Evolutionary conservation across 2,113 vertebrate species (phyloP).

Genomic region (Mesitornis unicolor): DNA sequence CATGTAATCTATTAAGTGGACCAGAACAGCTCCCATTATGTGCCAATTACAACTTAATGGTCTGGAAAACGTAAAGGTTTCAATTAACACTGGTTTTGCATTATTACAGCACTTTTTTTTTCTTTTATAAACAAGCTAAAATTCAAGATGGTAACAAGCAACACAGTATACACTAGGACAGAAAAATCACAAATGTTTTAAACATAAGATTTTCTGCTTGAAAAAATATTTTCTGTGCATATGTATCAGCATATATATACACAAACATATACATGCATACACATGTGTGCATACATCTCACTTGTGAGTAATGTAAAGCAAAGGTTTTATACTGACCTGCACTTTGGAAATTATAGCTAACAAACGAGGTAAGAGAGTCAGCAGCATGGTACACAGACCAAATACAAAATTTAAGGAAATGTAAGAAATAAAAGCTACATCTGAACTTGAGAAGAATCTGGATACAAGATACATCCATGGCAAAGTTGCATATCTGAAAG

Average conservation of each 20-base stretch:
- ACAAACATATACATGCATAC: accelerated
- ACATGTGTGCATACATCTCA: not conserved
- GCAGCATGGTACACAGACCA: slow-evolving; percentile 74
- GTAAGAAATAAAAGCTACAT: slow-evolving; percentile 73
- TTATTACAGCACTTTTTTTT: not conserved
- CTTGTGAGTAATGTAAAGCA: accelerated
- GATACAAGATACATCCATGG: slow-evolving; percentile 76
- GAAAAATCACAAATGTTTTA: not conserved
- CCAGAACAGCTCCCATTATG: slow-evolving; percentile 12
- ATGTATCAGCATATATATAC: not conserved
- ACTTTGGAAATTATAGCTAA: slow-evolving; percentile 66
- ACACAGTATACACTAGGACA: not conserved
- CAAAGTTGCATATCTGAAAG: slow-evolving; percentile 71
- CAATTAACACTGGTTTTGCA: not conserved
- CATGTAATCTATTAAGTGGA: slow-evolving; percentile 27
- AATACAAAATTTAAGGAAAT: slow-evolving; percentile 75
- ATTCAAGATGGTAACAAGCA: not conserved
- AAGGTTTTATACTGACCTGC: slow-evolving; percentile 53
- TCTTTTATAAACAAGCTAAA: not conserved
- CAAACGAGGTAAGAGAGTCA: slow-evolving; percentile 70
- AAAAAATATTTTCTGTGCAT: not conserved
- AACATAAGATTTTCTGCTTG: not conserved
- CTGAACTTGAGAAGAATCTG: slow-evolving; percentile 70
- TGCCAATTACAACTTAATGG: slow-evolving; percentile 45
- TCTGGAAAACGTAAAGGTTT: slow-evolving; percentile 52